Conservation (phyloP, 2,797 vertebrate genomes). For the Gambelia wislizenii region DNA sequence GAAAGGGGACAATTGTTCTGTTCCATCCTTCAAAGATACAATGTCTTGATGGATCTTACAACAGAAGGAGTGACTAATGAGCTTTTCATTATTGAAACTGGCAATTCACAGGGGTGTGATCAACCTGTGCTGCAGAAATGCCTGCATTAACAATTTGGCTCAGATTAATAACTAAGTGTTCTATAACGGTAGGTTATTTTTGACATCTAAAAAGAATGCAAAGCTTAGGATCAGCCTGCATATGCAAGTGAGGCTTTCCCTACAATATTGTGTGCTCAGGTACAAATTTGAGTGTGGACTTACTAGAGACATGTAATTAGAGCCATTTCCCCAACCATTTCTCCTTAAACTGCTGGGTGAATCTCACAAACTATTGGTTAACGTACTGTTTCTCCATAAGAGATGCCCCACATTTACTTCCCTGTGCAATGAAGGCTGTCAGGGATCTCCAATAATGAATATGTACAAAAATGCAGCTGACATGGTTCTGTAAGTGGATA, state of each 20-base stretch:
- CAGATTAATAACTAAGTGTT: background rate
- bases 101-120: background rate
- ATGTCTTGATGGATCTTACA: slow-evolving; percentile 10
- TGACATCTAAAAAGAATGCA: background rate
- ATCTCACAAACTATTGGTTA: too few relatives aligned
- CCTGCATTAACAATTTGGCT: slow-evolving; percentile 15
- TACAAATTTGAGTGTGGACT: slow-evolving; percentile 50
- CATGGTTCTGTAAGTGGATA: background rate
- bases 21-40: background rate
- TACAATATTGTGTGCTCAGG: slow-evolving; percentile 48
- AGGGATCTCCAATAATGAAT: background rate
- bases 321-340: background rate
- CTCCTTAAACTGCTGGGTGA: too few relatives aligned
- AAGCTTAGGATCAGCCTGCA: background rate
- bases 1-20: background rate
- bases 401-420: too few relatives aligned
- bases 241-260: background rate
- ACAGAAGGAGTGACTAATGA: background rate
- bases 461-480: background rate
- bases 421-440: too few relatives aligned
- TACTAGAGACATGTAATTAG: slow-evolving; percentile 46
- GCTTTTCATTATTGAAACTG: slow-evolving; percentile 6
- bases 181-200: background rate
- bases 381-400: too few relatives aligned
- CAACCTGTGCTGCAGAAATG: slow-evolving; percentile 5